phyloP scores from a whole-genome alignment of 30 jellyfish, hydroid and myxozoan genomes.

The Rhopilema esculentum region DNA sequence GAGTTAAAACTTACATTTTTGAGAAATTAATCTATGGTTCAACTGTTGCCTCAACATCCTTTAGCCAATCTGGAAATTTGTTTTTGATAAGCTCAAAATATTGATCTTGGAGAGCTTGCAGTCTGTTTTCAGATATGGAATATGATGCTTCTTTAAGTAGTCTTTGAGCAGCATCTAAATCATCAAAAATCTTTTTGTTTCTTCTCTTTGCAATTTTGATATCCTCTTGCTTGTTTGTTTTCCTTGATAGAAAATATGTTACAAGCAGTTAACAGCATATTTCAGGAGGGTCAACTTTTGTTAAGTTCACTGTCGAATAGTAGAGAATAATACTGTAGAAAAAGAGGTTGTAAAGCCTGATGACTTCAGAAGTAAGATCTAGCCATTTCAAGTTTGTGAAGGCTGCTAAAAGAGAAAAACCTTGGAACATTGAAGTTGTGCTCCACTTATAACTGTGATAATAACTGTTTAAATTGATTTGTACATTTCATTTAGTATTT shows the following conservation, averaged over 20 bases:
- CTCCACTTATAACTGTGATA: too few relatives aligned
- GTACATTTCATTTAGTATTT: too few relatives aligned
- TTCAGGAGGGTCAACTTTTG: background rate
- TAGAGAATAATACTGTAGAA: too few relatives aligned
- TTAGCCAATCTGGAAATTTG: constrained; percentile 43
- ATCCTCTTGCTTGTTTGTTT: constrained; percentile 4
- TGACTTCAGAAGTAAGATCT: too few relatives aligned
- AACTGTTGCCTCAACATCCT: constrained; percentile 16
- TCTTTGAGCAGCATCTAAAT: constrained; percentile 29
- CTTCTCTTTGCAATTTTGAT: constrained; percentile 4
- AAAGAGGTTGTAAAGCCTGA: too few relatives aligned
- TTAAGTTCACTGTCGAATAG: too few relatives aligned
- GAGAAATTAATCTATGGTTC: too few relatives aligned
- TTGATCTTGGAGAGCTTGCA: constrained; percentile 36
- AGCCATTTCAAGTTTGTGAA: too few relatives aligned
- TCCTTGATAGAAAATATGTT: constrained; percentile 10
- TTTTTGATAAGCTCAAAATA: constrained; percentile 36
- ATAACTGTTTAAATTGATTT: too few relatives aligned
- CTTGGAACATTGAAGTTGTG: too few relatives aligned
- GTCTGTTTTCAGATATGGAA: constrained; percentile 44
- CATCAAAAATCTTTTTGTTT: constrained; percentile 46
- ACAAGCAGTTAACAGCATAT: background rate
- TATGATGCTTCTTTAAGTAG: constrained; percentile 35
- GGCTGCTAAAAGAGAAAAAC: too few relatives aligned
- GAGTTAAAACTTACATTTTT: too few relatives aligned